Conservation (phyloP, 2,888 invertebrate genomes). For the Meandrusa payeni region DNA sequence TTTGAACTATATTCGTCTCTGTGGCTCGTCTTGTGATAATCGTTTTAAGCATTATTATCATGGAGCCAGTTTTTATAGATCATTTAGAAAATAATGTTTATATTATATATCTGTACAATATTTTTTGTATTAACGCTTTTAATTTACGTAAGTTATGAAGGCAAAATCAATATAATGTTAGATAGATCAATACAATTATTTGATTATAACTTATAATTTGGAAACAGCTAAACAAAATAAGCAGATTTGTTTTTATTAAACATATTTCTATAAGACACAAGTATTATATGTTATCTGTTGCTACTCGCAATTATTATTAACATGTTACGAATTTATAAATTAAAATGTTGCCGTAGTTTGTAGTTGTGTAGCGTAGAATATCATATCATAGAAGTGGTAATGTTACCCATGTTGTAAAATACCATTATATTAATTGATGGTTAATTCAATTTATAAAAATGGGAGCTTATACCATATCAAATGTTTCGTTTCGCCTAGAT, state of each 20-base stretch:
- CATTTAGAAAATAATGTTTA: slow-evolving; percentile 30
- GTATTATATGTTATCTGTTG: slow-evolving; percentile 64
- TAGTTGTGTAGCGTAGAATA: slow-evolving; percentile 54
- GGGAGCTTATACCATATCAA: not conserved
- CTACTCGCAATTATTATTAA: slow-evolving; percentile 58
- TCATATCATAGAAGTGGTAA: no score
- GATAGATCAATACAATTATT: no score
- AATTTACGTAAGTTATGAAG: slow-evolving; percentile 47
- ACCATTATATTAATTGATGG: not conserved
- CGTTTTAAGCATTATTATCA: slow-evolving; percentile 13
- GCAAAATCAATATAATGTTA: slow-evolving; percentile 30
- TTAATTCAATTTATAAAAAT: not conserved
- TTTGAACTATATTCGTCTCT: no score
- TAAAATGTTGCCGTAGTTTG: slow-evolving; percentile 66
- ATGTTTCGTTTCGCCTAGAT: slow-evolving; percentile 37
- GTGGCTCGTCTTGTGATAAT: slow-evolving; percentile 19
- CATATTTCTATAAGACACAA: slow-evolving; percentile 49
- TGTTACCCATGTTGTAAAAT: no score
- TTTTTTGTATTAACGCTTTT: slow-evolving; percentile 46
- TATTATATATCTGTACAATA: slow-evolving; percentile 65
- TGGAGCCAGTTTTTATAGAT: slow-evolving; percentile 9
- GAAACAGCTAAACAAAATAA: no score
- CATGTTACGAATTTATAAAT: slow-evolving; percentile 73
- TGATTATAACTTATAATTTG: no score
- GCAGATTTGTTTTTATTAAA: no score